A percentile compares a stretch with the other conserved stretches of the same genome.
These are phyloP conservation scores for Peromyscus californicus DNA, from an alignment of 2,113 vertebrate genomes.

Conservation along the genomic window DNA sequence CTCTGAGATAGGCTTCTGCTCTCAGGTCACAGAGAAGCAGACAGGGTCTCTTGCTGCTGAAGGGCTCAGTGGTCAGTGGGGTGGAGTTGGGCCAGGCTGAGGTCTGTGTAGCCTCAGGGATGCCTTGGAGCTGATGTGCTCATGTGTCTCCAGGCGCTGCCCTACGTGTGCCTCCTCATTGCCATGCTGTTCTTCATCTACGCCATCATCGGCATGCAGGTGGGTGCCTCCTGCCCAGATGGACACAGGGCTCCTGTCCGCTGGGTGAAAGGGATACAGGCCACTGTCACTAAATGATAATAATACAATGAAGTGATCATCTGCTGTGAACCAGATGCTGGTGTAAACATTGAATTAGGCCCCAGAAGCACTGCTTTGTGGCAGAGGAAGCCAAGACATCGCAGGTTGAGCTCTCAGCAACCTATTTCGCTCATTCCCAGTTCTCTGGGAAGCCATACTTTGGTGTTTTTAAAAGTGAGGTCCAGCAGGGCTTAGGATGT, in stretches of 20 bases:
- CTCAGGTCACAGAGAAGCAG: background rate
- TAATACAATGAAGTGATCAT: accelerated
- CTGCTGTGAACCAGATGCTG: background rate
- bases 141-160: constrained; percentile 91
- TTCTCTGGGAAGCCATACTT: too few species aligned
- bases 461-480: background rate
- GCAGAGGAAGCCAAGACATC: background rate
- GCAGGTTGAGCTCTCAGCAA: background rate
- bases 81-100: background rate
- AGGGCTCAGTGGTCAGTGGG: background rate
- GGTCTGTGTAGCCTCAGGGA: background rate
- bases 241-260: too few species aligned
- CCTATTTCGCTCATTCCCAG: background rate
- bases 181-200: constrained; percentile 99
- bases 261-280: background rate
- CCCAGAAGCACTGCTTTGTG: background rate
- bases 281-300: background rate
- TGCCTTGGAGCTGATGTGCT: background rate
- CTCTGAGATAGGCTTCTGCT: background rate
- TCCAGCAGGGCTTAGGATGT: background rate
- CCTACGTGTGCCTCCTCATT: constrained; percentile 98
- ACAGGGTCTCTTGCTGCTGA: accelerated
- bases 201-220: constrained; percentile 99
- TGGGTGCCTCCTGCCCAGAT: constrained; percentile 71
- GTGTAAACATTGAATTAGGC: background rate